Conservation (phyloP, 2,797 vertebrate species). For the Centropyge bicolor region DNA sequence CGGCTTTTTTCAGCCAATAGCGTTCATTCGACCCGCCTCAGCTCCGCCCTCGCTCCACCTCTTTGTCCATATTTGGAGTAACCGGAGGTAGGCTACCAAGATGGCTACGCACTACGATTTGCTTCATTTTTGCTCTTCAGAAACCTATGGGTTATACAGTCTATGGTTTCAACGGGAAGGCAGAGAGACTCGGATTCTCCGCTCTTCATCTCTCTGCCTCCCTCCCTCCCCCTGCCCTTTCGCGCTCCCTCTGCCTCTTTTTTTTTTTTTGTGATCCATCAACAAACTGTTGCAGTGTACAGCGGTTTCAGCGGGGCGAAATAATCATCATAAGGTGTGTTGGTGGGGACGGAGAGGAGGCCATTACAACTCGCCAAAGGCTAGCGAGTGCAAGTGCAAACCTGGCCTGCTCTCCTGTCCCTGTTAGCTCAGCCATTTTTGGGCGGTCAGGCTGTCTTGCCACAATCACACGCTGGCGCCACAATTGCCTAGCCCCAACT, state of each 20-base stretch:
- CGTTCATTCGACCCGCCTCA: no score
- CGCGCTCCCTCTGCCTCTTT: constrained; percentile 22
- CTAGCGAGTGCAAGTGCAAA: constrained; percentile 80
- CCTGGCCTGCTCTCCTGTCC: constrained; percentile 81
- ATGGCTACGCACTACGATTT: no score
- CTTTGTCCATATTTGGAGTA: no score
- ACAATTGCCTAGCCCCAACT: constrained; percentile 90
- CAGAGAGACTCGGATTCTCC: constrained; percentile 45
- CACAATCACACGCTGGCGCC: constrained; percentile 96
- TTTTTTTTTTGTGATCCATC: constrained; percentile 43
- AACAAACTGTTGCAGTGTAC: constrained; percentile 77
- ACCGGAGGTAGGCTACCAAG: no score
- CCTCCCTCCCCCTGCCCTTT: constrained; percentile 51
- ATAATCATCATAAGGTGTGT: constrained; percentile 86
- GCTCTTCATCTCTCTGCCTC: constrained; percentile 47
- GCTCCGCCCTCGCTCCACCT: no score
- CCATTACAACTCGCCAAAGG: constrained; percentile 55
- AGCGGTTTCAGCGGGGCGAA: constrained; percentile 76
- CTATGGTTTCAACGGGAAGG: constrained; percentile 47
- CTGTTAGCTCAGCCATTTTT: constrained; percentile 96
- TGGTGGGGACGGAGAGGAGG: constrained; percentile 64
- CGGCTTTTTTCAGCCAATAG: no score
- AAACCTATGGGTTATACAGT: no score
- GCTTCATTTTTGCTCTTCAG: no score
- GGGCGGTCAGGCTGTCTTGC: constrained; percentile 94